phyloP scores from a whole-genome alignment of 2,797 vertebrate genomes.

The Eulemur rubriventer region DNA sequence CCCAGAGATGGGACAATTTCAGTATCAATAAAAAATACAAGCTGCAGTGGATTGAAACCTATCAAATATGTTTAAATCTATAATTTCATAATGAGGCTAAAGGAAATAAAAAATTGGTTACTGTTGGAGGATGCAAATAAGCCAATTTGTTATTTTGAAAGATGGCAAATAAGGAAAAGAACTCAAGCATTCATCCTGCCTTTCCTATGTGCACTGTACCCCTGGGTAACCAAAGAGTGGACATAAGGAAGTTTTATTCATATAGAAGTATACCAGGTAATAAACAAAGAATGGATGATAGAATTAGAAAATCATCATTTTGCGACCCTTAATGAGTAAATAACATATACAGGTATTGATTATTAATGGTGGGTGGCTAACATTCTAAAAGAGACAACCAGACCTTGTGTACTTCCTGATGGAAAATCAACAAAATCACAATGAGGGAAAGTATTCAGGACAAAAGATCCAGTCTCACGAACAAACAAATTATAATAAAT shows the following conservation, averaged over 20 bases:
- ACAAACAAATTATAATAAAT: neutral
- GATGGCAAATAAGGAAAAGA: neutral
- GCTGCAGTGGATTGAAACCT: neutral
- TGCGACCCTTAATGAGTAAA: neutral
- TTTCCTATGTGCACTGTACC: neutral
- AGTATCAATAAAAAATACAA: constrained; percentile 21
- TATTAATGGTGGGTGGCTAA: neutral
- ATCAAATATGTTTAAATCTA: neutral
- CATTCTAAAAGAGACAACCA: constrained; percentile 8
- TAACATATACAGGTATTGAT: neutral
- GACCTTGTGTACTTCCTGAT: neutral
- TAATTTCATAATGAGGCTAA: neutral
- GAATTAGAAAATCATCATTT: neutral
- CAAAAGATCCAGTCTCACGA: neutral
- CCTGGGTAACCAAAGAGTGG: neutral
- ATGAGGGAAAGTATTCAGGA: neutral
- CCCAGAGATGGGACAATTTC: neutral
- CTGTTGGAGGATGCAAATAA: neutral
- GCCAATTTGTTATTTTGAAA: neutral
- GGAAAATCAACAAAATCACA: neutral
- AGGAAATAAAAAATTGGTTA: neutral
- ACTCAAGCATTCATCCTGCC: neutral
- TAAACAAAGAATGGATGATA: neutral
- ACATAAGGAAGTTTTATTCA: neutral
- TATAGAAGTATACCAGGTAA: neutral